A percentile compares a stretch with the other conserved stretches of the same genome.
Evolutionary conservation across 2,113 vertebrate species (phyloP).

Genomic region (Periophthalmodon schlosseri): DNA sequence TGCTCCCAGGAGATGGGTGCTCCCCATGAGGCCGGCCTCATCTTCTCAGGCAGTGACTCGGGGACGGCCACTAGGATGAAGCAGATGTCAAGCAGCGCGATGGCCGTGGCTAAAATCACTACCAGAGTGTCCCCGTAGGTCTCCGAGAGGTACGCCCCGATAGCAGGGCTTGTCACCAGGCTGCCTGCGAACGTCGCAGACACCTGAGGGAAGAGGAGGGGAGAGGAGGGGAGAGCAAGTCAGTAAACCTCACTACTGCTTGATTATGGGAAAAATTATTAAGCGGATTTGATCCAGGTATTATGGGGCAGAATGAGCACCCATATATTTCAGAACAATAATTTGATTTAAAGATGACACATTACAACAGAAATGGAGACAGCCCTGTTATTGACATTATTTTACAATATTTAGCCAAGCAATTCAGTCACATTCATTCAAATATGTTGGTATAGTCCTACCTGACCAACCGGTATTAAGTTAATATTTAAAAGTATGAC

Average conservation of each 20-base stretch:
- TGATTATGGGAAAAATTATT: too few species aligned
- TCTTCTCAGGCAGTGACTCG: slow-evolving; percentile 89
- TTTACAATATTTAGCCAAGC: too few species aligned
- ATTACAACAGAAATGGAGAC: too few species aligned
- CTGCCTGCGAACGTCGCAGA: slow-evolving; percentile 91
- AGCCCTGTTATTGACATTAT: too few species aligned
- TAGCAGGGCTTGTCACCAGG: slow-evolving; percentile 90
- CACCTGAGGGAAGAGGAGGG: slow-evolving; percentile 71
- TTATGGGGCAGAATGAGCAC: too few species aligned
- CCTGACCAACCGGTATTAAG: too few species aligned
- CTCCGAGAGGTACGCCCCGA: slow-evolving; percentile 86
- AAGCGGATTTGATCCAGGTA: too few species aligned
- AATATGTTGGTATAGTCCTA: too few species aligned
- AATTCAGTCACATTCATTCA: not conserved
- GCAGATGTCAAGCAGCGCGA: slow-evolving; percentile 88
- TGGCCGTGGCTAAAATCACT: slow-evolving; percentile 86
- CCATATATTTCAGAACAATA: too few species aligned
- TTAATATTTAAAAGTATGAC: not conserved
- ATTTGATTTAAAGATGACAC: too few species aligned
- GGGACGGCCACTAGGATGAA: slow-evolving; percentile 92
- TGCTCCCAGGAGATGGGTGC: slow-evolving; percentile 92
- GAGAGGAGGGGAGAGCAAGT: not conserved
- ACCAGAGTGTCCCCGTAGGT: slow-evolving; percentile 87
- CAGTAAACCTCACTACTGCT: not conserved
- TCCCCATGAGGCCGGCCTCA: slow-evolving; percentile 91